Conservation (phyloP, 2,797 vertebrate species). For the Lagodon rhomboides region DNA sequence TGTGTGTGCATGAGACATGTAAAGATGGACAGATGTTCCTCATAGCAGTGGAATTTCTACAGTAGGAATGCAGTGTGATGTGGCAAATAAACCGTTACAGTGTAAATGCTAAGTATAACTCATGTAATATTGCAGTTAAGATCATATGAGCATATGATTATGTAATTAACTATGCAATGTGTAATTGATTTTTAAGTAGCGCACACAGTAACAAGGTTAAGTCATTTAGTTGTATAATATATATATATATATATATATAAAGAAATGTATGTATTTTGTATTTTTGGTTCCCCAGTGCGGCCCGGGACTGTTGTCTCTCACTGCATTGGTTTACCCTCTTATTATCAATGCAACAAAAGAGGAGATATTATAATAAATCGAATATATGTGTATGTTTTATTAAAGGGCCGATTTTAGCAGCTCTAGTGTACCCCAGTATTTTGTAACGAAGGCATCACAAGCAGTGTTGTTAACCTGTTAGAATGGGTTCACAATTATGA, state of each 20-base stretch:
- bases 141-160: constrained; percentile 32
- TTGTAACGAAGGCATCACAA: not conserved
- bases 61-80: not conserved
- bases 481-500: constrained; percentile 12
- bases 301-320: too few species aligned
- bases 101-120: constrained; percentile 12
- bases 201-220: constrained; percentile 19
- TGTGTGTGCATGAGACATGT: not conserved
- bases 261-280: not conserved
- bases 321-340: too few species aligned
- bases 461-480: not conserved
- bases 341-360: too few species aligned
- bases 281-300: too few species aligned
- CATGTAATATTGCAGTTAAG: constrained; percentile 10
- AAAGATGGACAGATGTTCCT: not conserved
- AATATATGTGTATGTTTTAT: too few species aligned
- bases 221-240: constrained; percentile 12
- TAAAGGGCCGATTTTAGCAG: too few species aligned
- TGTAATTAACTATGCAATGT: constrained; percentile 24
- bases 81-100: constrained; percentile 17
- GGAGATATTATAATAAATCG: too few species aligned
- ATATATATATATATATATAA: too few species aligned
- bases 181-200: constrained; percentile 32
- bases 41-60: constrained; percentile 4
- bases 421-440: not conserved